phyloP scores from a whole-genome alignment of 2,888 invertebrate species.

The Xiphydria camelus region DNA sequence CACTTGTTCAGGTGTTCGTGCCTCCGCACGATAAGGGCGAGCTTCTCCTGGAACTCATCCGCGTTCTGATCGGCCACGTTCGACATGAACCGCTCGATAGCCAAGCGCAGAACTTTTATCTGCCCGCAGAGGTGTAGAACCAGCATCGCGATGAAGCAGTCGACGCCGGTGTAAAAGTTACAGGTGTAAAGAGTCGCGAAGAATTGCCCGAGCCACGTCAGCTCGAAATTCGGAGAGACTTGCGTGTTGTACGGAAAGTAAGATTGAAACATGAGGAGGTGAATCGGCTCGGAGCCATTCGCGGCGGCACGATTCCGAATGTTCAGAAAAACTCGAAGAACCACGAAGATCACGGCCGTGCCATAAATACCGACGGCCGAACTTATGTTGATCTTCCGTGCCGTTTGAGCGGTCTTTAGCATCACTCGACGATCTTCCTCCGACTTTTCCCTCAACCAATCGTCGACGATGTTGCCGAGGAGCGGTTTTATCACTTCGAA shows the following conservation, averaged over 20 bases:
- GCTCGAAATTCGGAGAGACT: slow-evolving; percentile 4
- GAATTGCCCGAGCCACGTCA: slow-evolving; percentile 18
- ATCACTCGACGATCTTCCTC: slow-evolving; percentile 18
- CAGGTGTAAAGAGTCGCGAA: slow-evolving; percentile 13
- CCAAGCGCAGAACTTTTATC: slow-evolving; percentile 20
- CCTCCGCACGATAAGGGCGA: slow-evolving; percentile 18
- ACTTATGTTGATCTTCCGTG: too few species aligned
- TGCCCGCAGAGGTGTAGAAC: slow-evolving; percentile 28
- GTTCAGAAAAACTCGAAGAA: not conserved
- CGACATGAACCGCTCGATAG: not conserved
- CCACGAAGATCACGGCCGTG: not conserved
- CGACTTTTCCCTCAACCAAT: slow-evolving; percentile 15
- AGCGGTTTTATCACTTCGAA: too few species aligned
- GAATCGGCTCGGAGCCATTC: not conserved
- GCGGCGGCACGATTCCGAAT: not conserved
- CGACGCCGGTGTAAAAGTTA: slow-evolving; percentile 22
- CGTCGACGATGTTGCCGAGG: slow-evolving; percentile 13
- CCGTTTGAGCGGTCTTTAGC: too few species aligned
- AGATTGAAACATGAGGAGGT: not conserved
- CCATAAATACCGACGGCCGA: too few species aligned
- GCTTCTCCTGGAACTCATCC: not conserved
- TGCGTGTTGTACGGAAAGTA: slow-evolving; percentile 9
- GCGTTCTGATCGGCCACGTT: not conserved
- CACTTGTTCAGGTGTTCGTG: slow-evolving; percentile 28
- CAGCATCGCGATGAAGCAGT: slow-evolving; percentile 29